Evolutionary conservation across 2,797 vertebrate species (phyloP), one percentile per base, ranked within the genome.

Genomic region (Tamandua tetradactyla): DNA sequence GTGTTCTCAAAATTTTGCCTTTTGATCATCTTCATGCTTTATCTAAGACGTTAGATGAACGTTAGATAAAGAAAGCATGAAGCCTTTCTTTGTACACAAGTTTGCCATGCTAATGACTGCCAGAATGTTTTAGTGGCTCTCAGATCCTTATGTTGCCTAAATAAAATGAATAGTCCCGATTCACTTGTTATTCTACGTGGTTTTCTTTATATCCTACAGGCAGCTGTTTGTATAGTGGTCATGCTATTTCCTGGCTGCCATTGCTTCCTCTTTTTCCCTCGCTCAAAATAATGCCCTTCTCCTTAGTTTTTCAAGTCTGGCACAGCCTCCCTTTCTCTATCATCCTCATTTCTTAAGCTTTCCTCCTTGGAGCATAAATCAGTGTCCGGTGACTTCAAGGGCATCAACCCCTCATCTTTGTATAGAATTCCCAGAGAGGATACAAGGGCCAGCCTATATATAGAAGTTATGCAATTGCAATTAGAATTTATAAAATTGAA

Each of bases 301-400:
- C 32, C 75, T 94, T 61, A 69, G 15, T 13, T 64, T 93, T 69
- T 59, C 49, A 82, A 69, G 62, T 30, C n/a, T 5, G 55, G 5
- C 9, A 20, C 57, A 61, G 15, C 18, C 14, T 61, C 64, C 3
- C 17, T 76, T 86, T 35, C 49, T n/a, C 55, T 2, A 10, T 12
- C 11, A 42, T 22, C 5, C 23, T 78, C n/a, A 22, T 12, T 91
- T 42, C n/a, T 92, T 27, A 85, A 52, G 69, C 27, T 85, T 94
- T 94, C 74, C 71, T 93, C 11, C 27, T 59, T 37, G 13, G n/a
- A 75, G 15, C 30, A 30, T 87, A 30, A 15, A 20, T 84, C n/a
- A 15, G 17, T 64, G 18, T 59, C 42, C 80, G 52, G 35, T 92
- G 81, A 89, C 89, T 91, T 94, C 49, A 84, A 89, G 40, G 64